Base-by-base conservation (phyloP, 2,113 vertebrate genomes). In the Ranitomeya imitator region DNA sequence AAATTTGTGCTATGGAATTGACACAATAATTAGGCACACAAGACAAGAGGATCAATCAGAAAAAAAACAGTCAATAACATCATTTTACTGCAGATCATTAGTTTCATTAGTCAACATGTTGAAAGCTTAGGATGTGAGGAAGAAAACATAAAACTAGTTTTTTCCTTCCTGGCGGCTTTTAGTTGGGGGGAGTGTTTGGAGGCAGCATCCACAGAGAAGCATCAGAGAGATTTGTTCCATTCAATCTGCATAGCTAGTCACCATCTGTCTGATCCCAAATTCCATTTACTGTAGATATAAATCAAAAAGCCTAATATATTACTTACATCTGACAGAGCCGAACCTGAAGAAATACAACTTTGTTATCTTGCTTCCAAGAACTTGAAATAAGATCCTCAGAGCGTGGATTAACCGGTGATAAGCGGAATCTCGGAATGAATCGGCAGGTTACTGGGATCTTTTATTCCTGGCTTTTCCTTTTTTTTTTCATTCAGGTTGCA, bases 321-420 rank as follows among this genome's bases (percentile, higher is more conserved):
- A 57, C 65, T 85, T 85, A 73, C 83, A 73, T 71, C 67, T 85
- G 83, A 85, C 83, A 74, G 52, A 85, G 61, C 63, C 19, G 21
- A 67, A 67, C 59, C 59, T 74, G 83, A 73, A 85, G 67, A 85
- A 85, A 85, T 73, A 73, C 83, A 85, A 85, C 83, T 85, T 83
- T 54, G 59, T 82, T 83, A 83, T 83, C 81, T 85, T 85, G 54
- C 37, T 73, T 71, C 45, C 54, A 57, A 73, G 83, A 73, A 73
- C 67, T 63, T 85, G 67, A 73, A 85, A 73, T 23, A 73, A 85
- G 81, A 83, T 67, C 52, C 45, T 67, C 37, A 52, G 81, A n/a
- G 15, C 61, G 52, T 7, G 80, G 61, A 83, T 83, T 80, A 80
- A n/a, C 80, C 14, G 19, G 61, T 54, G 81, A 83, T 83, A 67